Evolutionary conservation across 37 sponge, comb jelly and placozoan species (phyloP), one percentile per base, ranked within the genome.

Genomic region (Aplysina aerophoba): DNA sequence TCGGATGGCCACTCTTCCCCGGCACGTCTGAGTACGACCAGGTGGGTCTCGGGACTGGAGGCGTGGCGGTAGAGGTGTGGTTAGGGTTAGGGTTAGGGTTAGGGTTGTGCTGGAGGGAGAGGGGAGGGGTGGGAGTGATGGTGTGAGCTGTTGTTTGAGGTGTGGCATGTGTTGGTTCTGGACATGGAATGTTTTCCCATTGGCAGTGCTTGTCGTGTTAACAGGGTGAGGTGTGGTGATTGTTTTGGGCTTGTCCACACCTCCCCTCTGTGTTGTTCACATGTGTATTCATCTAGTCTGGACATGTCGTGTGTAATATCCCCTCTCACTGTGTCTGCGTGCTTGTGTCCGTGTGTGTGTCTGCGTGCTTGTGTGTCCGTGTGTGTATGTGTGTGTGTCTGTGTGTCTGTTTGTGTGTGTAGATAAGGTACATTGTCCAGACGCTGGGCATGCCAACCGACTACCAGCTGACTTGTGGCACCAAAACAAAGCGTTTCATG

Each of bases 1-100:
- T 97, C 1, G 98, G 98, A 5, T 97, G 93, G 92, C 98, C 98
- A 38, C 90, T 97, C 55, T 97, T 94, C 71, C 98, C 98, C 14
- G 98, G 95, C 1, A 65, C 91, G 4, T 86, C 83, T 19, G 98
- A 97, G 59, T 95, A 88, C 50, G 95, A 97, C 71, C 97, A 97
- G 86, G 90, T 97, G 3, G n/a, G 63, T 13, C 16, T 17, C 3
- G 36, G 24, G 11, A 5, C 55, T 79, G 37, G 39, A 73, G 50
- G 50, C 6, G 50, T 3, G 50, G 50, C 6, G 8, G 50, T 38
- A 6, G 5, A 62, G 27, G 28, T 3, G 24, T 13, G 64, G 64
- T 3, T 2, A 62, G 27, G 5, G 64, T 4, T 2, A 62, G 24
- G 24, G 64, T 62, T 62, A 62, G 4, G 24, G 64, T 62, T 27